phyloP scores from a whole-genome alignment of 2,888 invertebrate genomes.

The Linnaemya tessellans region DNA sequence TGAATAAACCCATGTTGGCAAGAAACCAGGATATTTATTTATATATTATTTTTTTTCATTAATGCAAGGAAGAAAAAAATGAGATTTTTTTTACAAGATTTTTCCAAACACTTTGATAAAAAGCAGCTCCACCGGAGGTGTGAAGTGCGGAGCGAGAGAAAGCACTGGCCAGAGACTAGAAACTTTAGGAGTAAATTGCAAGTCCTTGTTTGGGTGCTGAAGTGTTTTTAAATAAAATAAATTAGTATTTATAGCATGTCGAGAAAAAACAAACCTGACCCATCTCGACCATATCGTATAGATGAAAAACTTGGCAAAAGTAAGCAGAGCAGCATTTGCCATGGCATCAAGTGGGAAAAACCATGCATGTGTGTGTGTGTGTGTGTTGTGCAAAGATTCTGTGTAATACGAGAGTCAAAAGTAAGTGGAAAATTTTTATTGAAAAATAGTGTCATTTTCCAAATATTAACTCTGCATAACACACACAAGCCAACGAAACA shows the following conservation, averaged over 20 bases:
- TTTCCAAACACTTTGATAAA: slow-evolving; percentile 5
- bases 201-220: neutral
- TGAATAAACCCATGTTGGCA: slow-evolving; percentile 49
- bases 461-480: neutral
- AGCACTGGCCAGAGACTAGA: neutral
- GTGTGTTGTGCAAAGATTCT: neutral
- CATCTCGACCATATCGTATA: slow-evolving; percentile 53
- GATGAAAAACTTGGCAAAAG: slow-evolving; percentile 25
- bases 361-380: neutral
- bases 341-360: slow-evolving; percentile 21
- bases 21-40: slow-evolving; percentile 55
- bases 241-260: slow-evolving; percentile 66
- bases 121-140: neutral
- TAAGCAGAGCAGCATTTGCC: slow-evolving; percentile 15
- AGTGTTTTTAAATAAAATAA: slow-evolving; percentile 61
- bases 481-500: neutral
- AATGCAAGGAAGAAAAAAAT: neutral
- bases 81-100: neutral
- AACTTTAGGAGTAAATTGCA: neutral
- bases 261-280: slow-evolving; percentile 39
- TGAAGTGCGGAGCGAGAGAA: neutral
- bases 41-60: neutral
- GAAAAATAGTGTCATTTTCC: slow-evolving; percentile 1
- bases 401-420: slow-evolving; percentile 63
- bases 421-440: neutral